These are phyloP conservation scores for Tapera naevia DNA, from an alignment of 2,797 vertebrate species.

Conservation along the genomic window DNA sequence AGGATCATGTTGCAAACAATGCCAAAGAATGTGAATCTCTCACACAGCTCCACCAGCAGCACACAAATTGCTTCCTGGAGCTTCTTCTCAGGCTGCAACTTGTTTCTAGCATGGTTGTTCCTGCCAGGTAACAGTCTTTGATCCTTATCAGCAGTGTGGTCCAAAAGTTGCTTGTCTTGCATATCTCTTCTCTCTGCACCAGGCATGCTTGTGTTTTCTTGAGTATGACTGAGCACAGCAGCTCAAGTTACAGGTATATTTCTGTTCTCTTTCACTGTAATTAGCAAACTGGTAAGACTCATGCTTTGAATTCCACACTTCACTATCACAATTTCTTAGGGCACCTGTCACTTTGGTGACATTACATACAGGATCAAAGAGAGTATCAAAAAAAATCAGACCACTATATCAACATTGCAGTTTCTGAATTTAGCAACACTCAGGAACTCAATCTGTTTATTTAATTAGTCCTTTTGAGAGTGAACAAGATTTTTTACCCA, in stretches of 20 bases:
- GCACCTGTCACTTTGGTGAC: slow-evolving; percentile 36
- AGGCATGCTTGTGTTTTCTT: slow-evolving; percentile 62
- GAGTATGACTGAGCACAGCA: not conserved
- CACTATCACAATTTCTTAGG: slow-evolving; percentile 70
- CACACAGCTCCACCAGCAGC: slow-evolving; percentile 89
- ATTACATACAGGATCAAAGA: slow-evolving; percentile 38
- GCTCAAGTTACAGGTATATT: not conserved
- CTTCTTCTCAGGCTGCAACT: slow-evolving; percentile 68
- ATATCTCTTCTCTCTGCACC: slow-evolving; percentile 17
- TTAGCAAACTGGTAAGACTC: slow-evolving; percentile 54
- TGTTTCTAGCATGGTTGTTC: not conserved
- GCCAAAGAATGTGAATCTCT: slow-evolving; percentile 91
- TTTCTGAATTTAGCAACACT: not conserved
- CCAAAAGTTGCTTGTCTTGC: not conserved
- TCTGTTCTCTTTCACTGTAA: slow-evolving; percentile 39
- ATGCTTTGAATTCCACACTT: slow-evolving; percentile 80
- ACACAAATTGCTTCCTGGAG: slow-evolving; percentile 84
- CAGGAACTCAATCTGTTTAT: slow-evolving; percentile 39
- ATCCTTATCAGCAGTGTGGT: not conserved
- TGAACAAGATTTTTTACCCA: not conserved
- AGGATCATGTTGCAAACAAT: slow-evolving; percentile 93
- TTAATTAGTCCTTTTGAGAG: slow-evolving; percentile 58
- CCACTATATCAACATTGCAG: not conserved
- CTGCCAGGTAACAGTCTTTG: not conserved
- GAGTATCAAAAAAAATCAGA: not conserved